phyloP scores from a whole-genome alignment of 2,113 vertebrate genomes.

The Apus apus region DNA sequence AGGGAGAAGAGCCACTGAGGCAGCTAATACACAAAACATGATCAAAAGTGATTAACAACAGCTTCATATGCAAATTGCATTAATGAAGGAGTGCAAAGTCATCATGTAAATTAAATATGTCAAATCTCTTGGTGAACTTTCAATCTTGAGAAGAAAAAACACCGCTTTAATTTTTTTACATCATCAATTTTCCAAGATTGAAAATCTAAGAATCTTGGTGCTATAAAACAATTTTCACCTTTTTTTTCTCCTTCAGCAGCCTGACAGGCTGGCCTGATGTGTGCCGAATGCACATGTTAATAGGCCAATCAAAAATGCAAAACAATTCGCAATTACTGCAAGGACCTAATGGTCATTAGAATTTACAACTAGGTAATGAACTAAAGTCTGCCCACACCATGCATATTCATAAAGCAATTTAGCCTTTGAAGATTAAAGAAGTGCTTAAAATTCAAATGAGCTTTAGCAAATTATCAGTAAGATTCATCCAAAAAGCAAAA shows the following conservation, averaged over 20 bases:
- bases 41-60: constrained; percentile 95
- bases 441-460: constrained; percentile 99
- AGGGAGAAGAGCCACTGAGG: constrained; percentile 87
- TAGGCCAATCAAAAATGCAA: constrained; percentile 99
- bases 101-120: constrained; percentile 99
- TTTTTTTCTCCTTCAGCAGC: constrained; percentile 86
- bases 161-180: constrained; percentile 93
- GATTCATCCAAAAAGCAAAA: constrained; percentile 95
- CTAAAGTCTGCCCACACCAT: constrained; percentile 99
- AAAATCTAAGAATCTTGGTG: constrained; percentile 86
- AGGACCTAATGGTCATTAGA: constrained; percentile 99
- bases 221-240: constrained; percentile 92
- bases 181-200: constrained; percentile 87
- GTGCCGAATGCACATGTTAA: constrained; percentile 97
- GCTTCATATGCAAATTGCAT: constrained; percentile 93
- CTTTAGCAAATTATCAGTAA: constrained; percentile 99
- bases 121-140: constrained; percentile 96
- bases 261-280: constrained; percentile 98
- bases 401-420: constrained; percentile 99
- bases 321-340: constrained; percentile 99
- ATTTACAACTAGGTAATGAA: constrained; percentile 99
- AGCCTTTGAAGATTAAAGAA: constrained; percentile 99
- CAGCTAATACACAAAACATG: constrained; percentile 92
- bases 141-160: constrained; percentile 92
- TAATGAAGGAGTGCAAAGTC: constrained; percentile 98